Percentiles rank a stretch among this genome's conserved stretches.
These are phyloP conservation scores for Drosophila bocqueti DNA, from an alignment of 1,140 invertebrate species.

Conservation along the genomic window DNA sequence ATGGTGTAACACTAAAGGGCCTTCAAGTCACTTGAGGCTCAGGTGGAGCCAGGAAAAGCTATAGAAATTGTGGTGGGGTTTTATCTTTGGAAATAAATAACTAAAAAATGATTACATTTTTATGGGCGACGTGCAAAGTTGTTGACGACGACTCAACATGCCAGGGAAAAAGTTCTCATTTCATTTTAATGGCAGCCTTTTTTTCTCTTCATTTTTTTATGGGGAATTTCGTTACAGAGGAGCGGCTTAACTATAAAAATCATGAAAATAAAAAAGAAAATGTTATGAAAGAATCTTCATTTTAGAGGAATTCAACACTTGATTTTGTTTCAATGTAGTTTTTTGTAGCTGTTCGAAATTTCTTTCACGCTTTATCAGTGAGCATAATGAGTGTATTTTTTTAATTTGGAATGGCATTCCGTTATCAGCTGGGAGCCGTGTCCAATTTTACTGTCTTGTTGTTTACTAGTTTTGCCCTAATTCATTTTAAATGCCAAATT, in stretches of 20 bases:
- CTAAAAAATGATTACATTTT: constrained; percentile 45
- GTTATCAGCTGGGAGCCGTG: constrained; percentile 46
- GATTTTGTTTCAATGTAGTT: constrained; percentile 33
- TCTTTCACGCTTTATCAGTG: constrained; percentile 28
- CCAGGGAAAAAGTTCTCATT: constrained; percentile 39
- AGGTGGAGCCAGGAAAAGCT: not conserved
- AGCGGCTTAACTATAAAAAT: constrained; percentile 25
- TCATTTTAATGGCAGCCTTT: constrained; percentile 34
- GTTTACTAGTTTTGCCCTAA: constrained; percentile 64
- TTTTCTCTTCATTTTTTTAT: constrained; percentile 8
- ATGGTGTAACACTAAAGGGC: constrained; percentile 25
- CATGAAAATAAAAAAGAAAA: constrained; percentile 3
- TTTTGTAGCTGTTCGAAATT: not conserved
- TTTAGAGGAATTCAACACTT: constrained; percentile 12
- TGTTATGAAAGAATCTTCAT: constrained; percentile 34
- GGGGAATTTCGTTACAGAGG: constrained; percentile 11
- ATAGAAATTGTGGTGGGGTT: constrained; percentile 23
- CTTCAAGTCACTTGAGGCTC: constrained; percentile 21
- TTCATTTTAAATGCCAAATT: constrained; percentile 61
- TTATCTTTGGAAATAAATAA: constrained; percentile 44
- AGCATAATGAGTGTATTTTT: constrained; percentile 8
- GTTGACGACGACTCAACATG: constrained; percentile 13
- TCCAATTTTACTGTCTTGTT: constrained; percentile 53
- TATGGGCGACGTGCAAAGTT: constrained; percentile 30
- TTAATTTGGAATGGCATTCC: constrained; percentile 36